Evolutionary conservation across 2,888 invertebrate species (phyloP).

Genomic region (Leucophora obtusa): DNA sequence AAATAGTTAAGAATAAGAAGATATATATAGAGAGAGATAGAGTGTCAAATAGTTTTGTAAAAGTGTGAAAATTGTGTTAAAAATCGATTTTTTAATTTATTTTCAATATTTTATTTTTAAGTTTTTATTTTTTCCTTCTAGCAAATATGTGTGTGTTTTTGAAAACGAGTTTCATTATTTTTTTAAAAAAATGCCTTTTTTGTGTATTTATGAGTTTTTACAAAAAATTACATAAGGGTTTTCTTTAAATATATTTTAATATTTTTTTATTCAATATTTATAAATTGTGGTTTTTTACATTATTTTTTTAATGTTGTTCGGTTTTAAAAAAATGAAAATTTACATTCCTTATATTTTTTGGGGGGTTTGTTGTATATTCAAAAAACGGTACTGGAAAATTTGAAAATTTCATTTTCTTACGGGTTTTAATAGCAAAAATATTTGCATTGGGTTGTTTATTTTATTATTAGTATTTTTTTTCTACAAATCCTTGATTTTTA

Average conservation of each 20-base stretch:
- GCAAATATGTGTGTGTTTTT: slow-evolving; percentile 31
- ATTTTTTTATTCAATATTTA: slow-evolving; percentile 61
- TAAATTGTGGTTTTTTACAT: slow-evolving; percentile 67
- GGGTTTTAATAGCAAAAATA: slow-evolving; percentile 27
- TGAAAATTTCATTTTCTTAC: background rate
- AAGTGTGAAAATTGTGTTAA: slow-evolving; percentile 18
- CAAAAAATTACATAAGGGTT: slow-evolving; percentile 58
- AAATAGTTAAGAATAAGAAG: background rate
- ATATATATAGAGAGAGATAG: background rate
- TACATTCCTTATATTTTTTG: slow-evolving; percentile 60
- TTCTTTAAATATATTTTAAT: slow-evolving; percentile 33
- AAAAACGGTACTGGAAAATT: background rate
- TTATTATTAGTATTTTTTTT: background rate
- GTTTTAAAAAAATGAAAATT: slow-evolving; percentile 65
- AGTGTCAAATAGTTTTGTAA: slow-evolving; percentile 24
- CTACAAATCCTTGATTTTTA: background rate
- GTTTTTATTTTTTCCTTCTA: slow-evolving; percentile 16
- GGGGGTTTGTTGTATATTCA: slow-evolving; percentile 12
- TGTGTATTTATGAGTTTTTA: slow-evolving; percentile 57
- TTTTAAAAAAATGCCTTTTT: slow-evolving; percentile 52
- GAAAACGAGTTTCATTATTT: slow-evolving; percentile 22
- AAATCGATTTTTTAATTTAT: slow-evolving; percentile 1
- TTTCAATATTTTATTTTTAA: slow-evolving; percentile 3
- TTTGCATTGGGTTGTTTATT: slow-evolving; percentile 20
- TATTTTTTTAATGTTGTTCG: slow-evolving; percentile 43